phyloP scores from a whole-genome alignment of 2,113 vertebrate species.

The Saccopteryx bilineata region DNA sequence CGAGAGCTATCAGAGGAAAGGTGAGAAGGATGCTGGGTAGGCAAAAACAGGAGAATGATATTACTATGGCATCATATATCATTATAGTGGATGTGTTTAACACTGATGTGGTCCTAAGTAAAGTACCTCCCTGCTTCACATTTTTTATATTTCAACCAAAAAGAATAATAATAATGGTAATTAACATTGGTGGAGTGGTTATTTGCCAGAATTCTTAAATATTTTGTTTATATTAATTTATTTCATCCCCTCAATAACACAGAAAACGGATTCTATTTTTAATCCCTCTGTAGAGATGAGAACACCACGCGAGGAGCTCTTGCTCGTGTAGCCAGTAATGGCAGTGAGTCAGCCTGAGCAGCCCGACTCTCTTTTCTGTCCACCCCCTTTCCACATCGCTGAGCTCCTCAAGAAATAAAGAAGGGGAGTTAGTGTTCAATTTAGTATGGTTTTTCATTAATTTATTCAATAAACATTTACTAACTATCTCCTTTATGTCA shows the following conservation, averaged over 20 bases:
- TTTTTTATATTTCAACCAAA: constrained; percentile 12
- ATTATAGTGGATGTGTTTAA: background rate
- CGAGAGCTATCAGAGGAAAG: background rate
- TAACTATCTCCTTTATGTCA: background rate
- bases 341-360: background rate
- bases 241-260: background rate
- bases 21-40: background rate
- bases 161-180: constrained; percentile 40
- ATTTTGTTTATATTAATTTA: background rate
- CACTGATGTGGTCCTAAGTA: background rate
- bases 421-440: background rate
- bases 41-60: constrained; percentile 2
- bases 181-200: background rate
- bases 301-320: background rate
- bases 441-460: background rate
- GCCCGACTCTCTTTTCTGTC: background rate
- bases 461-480: background rate
- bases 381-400: background rate
- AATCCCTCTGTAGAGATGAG: background rate
- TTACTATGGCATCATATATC: background rate
- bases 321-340: background rate
- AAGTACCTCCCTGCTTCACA: background rate
- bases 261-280: background rate
- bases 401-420: background rate
- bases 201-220: constrained; percentile 28